Evolutionary conservation across 2,888 invertebrate species (phyloP).

Genomic region (Ectropis crepuscularia): DNA sequence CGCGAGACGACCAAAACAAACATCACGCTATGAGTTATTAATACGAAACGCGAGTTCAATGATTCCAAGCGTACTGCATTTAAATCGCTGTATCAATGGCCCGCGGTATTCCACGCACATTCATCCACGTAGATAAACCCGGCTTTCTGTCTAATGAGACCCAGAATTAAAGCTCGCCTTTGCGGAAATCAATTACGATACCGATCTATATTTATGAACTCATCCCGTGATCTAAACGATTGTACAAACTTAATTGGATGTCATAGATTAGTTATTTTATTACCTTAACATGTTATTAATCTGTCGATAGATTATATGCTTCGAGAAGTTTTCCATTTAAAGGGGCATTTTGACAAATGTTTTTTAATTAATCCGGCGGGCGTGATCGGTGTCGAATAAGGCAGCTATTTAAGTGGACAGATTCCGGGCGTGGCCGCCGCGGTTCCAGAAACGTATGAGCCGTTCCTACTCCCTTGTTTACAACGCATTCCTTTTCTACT

Average conservation of each 20-base stretch:
- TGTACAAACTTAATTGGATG: constrained; percentile 66
- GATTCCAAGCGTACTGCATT: constrained; percentile 70
- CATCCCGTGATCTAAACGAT: constrained; percentile 57
- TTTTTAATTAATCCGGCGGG: constrained; percentile 77
- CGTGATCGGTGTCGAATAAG: constrained; percentile 67
- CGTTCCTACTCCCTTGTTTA: constrained; percentile 55
- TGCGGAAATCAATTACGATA: constrained; percentile 64
- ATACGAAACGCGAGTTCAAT: constrained; percentile 81
- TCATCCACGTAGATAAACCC: constrained; percentile 55
- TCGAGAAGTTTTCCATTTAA: constrained; percentile 65
- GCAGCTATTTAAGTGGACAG: constrained; percentile 70
- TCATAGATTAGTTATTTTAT: constrained; percentile 68
- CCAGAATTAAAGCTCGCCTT: constrained; percentile 55
- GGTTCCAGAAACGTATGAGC: constrained; percentile 57
- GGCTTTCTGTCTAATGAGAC: constrained; percentile 52
- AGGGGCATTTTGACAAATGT: constrained; percentile 72
- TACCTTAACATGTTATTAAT: constrained; percentile 67
- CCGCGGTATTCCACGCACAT: constrained; percentile 54
- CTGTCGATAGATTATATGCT: constrained; percentile 58
- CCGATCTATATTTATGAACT: constrained; percentile 61
- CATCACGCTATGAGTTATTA: constrained; percentile 78
- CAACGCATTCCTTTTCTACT: constrained; percentile 48
- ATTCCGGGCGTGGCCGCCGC: constrained; percentile 69
- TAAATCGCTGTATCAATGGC: constrained; percentile 66
- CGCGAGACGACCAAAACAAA: constrained; percentile 76